Conservation (phyloP, 1,140 invertebrate species). For the Cecropterus lyciades region DNA sequence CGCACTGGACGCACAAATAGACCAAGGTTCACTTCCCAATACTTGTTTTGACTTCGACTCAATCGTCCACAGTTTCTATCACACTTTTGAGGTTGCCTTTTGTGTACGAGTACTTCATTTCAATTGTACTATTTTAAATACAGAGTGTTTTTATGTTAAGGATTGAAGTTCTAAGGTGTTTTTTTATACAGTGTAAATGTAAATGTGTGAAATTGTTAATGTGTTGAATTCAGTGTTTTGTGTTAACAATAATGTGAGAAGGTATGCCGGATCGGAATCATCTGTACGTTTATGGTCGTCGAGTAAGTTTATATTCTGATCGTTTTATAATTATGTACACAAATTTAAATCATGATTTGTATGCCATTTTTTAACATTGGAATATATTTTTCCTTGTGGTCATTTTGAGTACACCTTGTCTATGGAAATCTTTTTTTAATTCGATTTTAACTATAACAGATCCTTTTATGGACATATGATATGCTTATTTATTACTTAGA, state of each 20-base stretch:
- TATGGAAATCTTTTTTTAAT: no score
- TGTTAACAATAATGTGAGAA: constrained; percentile 44
- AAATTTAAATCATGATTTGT: no score
- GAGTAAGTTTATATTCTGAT: constrained; percentile 47
- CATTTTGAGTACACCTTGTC: no score
- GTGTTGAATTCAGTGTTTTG: constrained; percentile 19
- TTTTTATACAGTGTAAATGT: background rate
- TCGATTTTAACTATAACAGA: no score
- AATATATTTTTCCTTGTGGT: no score
- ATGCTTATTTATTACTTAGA: no score
- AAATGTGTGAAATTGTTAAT: background rate
- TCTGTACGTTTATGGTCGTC: constrained; percentile 46
- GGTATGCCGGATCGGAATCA: constrained; percentile 66
- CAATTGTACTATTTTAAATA: background rate
- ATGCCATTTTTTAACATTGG: no score
- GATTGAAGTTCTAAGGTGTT: no score
- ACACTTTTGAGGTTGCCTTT: constrained; percentile 10
- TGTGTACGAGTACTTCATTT: background rate
- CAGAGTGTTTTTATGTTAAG: background rate
- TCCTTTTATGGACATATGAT: no score
- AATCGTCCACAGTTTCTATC: constrained; percentile 18
- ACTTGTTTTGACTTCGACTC: constrained; percentile 41
- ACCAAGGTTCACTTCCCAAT: constrained; percentile 52
- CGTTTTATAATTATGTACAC: no score
- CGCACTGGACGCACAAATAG: constrained; percentile 50